These are phyloP conservation scores for Apocrypta bakeri DNA, from an alignment of 1,140 invertebrate species.

Conservation along the genomic window DNA sequence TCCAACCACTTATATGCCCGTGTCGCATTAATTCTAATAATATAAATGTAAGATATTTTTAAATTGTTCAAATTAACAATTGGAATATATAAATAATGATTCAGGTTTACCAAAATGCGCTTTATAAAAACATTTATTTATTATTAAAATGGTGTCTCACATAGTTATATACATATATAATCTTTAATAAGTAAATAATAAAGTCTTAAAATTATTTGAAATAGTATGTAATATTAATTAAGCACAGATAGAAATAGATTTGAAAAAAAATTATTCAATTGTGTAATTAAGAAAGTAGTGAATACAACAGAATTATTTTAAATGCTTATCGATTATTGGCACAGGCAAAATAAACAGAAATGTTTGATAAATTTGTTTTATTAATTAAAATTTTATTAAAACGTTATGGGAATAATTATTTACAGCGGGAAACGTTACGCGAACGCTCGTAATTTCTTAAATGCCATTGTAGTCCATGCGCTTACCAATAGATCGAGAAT, in stretches of 20 bases:
- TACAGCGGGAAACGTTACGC: conserved; percentile 64
- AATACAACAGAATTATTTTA: conserved; percentile 14
- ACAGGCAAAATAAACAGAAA: conserved; percentile 49
- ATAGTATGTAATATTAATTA: conserved; percentile 25
- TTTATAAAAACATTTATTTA: conserved; percentile 52
- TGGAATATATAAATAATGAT: neutral
- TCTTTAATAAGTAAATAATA: conserved; percentile 49
- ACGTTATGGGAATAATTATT: conserved; percentile 71
- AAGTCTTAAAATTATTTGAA: conserved; percentile 41
- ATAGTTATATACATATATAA: conserved; percentile 49
- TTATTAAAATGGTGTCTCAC: conserved; percentile 47
- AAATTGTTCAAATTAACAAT: neutral
- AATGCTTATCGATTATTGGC: conserved; percentile 41
- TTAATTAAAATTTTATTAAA: conserved; percentile 70
- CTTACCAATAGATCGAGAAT: neutral
- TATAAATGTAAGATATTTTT: too few species aligned
- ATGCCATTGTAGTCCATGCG: neutral
- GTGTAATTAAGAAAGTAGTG: conserved; percentile 5
- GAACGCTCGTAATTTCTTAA: conserved; percentile 52
- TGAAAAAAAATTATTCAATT: conserved; percentile 13
- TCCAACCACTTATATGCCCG: too few species aligned
- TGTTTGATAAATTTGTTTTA: conserved; percentile 21
- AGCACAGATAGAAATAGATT: conserved; percentile 18
- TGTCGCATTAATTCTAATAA: too few species aligned
- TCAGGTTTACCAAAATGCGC: neutral